Percentiles rank a stretch among this genome's conserved stretches.
Conservation (phyloP, 2,113 vertebrate species). For the Apistogramma diplotaenia region DNA sequence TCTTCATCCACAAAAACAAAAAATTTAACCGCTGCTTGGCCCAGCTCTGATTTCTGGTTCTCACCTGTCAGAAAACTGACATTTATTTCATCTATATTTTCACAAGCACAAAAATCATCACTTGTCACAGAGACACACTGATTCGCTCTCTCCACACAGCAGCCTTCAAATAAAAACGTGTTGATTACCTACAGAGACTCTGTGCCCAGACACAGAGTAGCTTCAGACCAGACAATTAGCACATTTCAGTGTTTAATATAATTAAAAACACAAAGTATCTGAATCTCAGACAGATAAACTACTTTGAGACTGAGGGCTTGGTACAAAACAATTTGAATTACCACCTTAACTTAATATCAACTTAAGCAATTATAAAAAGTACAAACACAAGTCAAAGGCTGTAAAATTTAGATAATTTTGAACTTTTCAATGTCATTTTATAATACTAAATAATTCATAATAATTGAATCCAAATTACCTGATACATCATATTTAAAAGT, state of each 20-base stretch:
- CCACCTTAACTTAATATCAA: background rate
- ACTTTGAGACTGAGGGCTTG: background rate
- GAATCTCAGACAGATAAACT: background rate
- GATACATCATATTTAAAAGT: background rate
- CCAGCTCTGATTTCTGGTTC: background rate
- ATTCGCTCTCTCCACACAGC: slow-evolving; percentile 9
- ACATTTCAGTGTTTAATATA: slow-evolving; percentile 31
- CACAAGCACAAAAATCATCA: slow-evolving; percentile 42
- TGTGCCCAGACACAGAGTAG: background rate
- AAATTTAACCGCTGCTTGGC: background rate
- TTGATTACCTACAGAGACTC: slow-evolving; percentile 57
- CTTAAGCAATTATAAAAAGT: background rate
- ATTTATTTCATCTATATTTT: slow-evolving; percentile 43
- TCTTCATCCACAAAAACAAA: background rate
- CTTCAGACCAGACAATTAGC: slow-evolving; percentile 48
- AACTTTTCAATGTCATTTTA: background rate
- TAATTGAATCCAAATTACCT: background rate
- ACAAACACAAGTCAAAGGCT: background rate
- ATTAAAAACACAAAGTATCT: slow-evolving; percentile 26
- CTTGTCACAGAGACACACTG: slow-evolving; percentile 43
- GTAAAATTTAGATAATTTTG: background rate
- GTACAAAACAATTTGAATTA: background rate
- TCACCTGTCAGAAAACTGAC: background rate
- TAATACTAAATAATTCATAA: background rate
- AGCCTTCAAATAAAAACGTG: slow-evolving; percentile 54